These are phyloP conservation scores for Zapus hudsonius DNA, from an alignment of 2,113 vertebrate genomes.

Conservation along the genomic window DNA sequence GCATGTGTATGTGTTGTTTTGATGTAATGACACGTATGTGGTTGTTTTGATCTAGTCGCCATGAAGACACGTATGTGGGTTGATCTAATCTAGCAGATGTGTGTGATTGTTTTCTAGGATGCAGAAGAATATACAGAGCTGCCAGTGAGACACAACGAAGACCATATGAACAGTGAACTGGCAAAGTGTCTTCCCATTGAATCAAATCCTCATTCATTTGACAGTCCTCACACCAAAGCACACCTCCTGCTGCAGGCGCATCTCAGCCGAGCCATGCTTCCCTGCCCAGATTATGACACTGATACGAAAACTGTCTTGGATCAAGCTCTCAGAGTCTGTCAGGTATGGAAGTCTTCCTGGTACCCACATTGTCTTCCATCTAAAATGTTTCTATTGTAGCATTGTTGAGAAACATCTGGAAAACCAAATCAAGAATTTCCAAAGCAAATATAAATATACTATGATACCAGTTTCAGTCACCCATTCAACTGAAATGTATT, in stretches of 20 bases:
- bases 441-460: constrained; percentile 22
- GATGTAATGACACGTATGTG: no score
- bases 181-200: constrained; percentile 94
- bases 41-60: no score
- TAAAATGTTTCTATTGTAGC: constrained; percentile 46
- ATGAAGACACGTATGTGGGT: no score
- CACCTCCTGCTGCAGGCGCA: constrained; percentile 97
- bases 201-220: constrained; percentile 95
- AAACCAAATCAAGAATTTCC: constrained; percentile 40
- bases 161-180: constrained; percentile 96
- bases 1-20: background rate
- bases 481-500: constrained; percentile 3
- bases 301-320: constrained; percentile 98
- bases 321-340: constrained; percentile 96
- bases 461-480: background rate
- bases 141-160: constrained; percentile 98
- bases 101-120: constrained; percentile 86
- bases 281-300: constrained; percentile 95
- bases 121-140: constrained; percentile 97
- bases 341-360: constrained; percentile 86
- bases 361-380: background rate
- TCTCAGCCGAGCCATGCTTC: constrained; percentile 92
- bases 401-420: constrained; percentile 30
- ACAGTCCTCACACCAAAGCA: constrained; percentile 97
- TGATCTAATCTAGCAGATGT: background rate